phyloP scores from a whole-genome alignment of 2,113 vertebrate species.

The Clupea harengus region DNA sequence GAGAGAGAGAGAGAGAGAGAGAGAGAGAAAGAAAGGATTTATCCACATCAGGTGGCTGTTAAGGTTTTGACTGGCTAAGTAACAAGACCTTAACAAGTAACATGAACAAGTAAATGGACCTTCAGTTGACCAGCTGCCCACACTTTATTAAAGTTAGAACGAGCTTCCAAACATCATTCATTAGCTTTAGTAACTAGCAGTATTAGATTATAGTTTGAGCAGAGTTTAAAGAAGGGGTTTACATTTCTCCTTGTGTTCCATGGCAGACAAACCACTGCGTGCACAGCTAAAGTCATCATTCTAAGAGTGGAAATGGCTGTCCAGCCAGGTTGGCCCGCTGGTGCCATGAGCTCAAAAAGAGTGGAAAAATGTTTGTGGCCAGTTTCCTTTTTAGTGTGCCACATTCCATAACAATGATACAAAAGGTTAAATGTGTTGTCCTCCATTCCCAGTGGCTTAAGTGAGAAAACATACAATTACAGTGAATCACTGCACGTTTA shows the following conservation, averaged over 20 bases:
- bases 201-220: not conserved
- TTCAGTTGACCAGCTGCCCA: not conserved
- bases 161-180: not conserved
- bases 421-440: slow-evolving; percentile 1
- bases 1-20: no score
- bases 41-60: not conserved
- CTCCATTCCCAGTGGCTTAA: slow-evolving; percentile 3
- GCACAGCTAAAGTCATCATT: not conserved
- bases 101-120: not conserved
- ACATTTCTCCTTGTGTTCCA: not conserved
- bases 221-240: not conserved
- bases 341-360: not conserved
- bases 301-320: not conserved
- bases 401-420: slow-evolving; percentile 12
- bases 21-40: no score
- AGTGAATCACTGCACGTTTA: not conserved
- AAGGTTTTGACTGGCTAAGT: not conserved
- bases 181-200: not conserved
- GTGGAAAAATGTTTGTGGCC: not conserved
- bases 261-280: not conserved
- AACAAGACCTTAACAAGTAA: not conserved
- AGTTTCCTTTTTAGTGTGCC: not conserved
- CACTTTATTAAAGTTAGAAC: not conserved
- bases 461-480: slow-evolving; percentile 9
- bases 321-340: not conserved